These are phyloP conservation scores for Taxidea taxus DNA, from an alignment of 2,113 vertebrate species.

Conservation along the genomic window DNA sequence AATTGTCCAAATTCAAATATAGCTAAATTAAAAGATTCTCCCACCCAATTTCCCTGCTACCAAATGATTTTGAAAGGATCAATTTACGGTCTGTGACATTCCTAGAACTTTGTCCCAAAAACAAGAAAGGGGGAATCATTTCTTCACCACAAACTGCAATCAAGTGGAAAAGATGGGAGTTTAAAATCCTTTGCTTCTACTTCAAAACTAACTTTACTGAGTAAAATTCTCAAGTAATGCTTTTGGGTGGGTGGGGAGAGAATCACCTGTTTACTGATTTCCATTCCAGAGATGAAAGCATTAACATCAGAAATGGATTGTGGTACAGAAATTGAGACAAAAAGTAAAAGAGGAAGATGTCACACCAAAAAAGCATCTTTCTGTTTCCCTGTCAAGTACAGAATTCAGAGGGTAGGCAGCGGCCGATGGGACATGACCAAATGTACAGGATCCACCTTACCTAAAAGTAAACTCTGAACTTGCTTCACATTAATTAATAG, in stretches of 20 bases:
- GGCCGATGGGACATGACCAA: not conserved
- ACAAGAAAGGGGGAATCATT: not conserved
- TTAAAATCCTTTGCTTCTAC: not conserved
- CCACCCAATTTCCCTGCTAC: not conserved
- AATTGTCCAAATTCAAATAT: constrained; percentile 20
- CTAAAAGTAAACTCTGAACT: constrained; percentile 18
- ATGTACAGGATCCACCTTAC: not conserved
- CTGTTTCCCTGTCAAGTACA: not conserved
- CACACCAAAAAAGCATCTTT: constrained; percentile 27
- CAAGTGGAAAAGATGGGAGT: not conserved
- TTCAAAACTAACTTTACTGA: constrained; percentile 35
- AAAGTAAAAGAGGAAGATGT: not conserved
- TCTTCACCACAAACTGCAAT: not conserved
- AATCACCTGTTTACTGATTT: constrained; percentile 18
- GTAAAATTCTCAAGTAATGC: not conserved
- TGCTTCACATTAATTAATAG: constrained; percentile 4
- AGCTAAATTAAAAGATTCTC: not conserved
- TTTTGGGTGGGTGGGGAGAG: not conserved
- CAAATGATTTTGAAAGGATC: not conserved
- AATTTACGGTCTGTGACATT: not conserved
- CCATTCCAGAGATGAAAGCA: not conserved
- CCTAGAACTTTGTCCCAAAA: constrained; percentile 38
- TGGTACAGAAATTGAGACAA: not conserved
- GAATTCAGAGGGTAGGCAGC: constrained; percentile 19
- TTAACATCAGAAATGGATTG: not conserved